Conservation (phyloP, 2,113 vertebrate species). For the Ochotona curzoniae region DNA sequence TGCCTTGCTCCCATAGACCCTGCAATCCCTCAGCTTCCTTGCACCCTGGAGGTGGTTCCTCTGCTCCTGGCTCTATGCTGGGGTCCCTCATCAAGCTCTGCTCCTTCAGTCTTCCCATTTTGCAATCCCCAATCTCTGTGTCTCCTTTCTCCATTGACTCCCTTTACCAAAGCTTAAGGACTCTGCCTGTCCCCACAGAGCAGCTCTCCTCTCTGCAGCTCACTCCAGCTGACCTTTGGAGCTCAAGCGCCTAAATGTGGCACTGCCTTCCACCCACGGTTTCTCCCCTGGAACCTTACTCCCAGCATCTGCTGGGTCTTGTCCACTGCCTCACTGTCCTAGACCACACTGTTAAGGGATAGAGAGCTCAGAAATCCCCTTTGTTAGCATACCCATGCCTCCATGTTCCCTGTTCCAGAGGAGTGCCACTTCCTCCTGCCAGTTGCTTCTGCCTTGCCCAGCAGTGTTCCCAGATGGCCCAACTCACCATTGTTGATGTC, state of each 20-base stretch:
- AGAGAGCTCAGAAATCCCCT: not conserved
- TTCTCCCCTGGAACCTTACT: not conserved
- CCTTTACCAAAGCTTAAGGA: not conserved
- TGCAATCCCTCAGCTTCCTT: not conserved
- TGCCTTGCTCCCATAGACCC: not conserved
- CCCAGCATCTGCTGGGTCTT: not conserved
- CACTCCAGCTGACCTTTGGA: not conserved
- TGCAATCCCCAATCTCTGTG: not conserved
- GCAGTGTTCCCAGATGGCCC: constrained; percentile 53
- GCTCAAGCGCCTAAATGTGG: no score
- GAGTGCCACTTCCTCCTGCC: constrained; percentile 49
- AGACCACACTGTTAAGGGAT: not conserved
- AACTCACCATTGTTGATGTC: constrained; percentile 70
- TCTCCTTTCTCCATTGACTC: not conserved
- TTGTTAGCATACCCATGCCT: not conserved
- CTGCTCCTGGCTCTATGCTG: no score
- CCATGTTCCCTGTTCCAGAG: not conserved
- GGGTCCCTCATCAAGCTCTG: not conserved
- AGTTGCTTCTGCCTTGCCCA: constrained; percentile 34
- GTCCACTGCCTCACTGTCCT: not conserved
- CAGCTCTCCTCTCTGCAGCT: not conserved
- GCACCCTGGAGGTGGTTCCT: not conserved
- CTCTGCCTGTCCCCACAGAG: not conserved
- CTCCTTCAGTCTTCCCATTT: not conserved
- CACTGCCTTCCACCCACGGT: not conserved